These are phyloP conservation scores for Prochilodus magdalenae DNA, from an alignment of 2,113 vertebrate genomes.

Conservation along the genomic window DNA sequence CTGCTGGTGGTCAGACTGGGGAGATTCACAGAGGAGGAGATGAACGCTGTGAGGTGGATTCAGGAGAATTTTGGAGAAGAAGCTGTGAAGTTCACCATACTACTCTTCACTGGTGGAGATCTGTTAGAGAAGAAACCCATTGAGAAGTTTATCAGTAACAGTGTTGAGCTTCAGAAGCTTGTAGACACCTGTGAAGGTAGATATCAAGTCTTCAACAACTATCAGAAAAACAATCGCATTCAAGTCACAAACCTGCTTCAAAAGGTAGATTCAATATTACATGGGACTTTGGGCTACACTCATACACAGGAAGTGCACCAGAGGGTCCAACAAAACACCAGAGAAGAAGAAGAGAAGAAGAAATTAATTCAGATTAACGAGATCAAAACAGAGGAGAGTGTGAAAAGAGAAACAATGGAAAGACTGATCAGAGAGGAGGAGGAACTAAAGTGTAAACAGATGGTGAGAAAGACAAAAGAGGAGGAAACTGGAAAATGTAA, in stretches of 20 bases:
- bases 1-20: conserved; percentile 7
- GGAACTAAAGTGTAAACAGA: too few relatives aligned
- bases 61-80: conserved; percentile 36
- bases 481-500: too few relatives aligned
- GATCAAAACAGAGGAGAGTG: too few relatives aligned
- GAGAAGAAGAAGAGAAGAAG: too few relatives aligned
- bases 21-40: conserved; percentile 32
- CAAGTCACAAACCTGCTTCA: not conserved
- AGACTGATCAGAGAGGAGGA: too few relatives aligned
- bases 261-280: not conserved
- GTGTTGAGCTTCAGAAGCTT: not conserved
- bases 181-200: not conserved
- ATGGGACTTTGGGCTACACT: not conserved
- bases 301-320: not conserved
- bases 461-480: too few relatives aligned
- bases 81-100: conserved; percentile 29
- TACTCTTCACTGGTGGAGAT: conserved; percentile 55
- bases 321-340: not conserved
- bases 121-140: not conserved
- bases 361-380: too few relatives aligned
- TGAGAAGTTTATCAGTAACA: not conserved
- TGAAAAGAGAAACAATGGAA: too few relatives aligned
- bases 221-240: not conserved
- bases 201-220: conserved; percentile 27
- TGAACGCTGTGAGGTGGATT: not conserved